Percentiles rank a stretch among this genome's conserved stretches.
phyloP scores from a whole-genome alignment of 2,888 invertebrate genomes.

The Neoascia interrupta region DNA sequence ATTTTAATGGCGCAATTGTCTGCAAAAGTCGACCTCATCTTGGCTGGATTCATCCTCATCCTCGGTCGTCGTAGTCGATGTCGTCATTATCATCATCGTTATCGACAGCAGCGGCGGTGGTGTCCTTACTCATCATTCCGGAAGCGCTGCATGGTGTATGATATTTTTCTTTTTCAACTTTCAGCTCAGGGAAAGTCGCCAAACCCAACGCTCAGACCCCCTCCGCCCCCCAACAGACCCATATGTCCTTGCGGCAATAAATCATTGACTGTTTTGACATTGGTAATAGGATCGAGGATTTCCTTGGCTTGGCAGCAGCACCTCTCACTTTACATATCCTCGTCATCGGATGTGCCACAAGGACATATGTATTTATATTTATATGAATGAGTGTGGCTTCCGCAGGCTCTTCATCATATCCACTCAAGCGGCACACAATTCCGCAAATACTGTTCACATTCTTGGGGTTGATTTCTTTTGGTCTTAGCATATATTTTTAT shows the following conservation, averaged over 20 bases:
- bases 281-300: conserved; percentile 65
- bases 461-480: conserved; percentile 60
- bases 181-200: neutral
- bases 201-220: conserved; percentile 2
- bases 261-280: conserved; percentile 67
- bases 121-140: conserved; percentile 34
- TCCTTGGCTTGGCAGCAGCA: conserved; percentile 22
- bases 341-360: conserved; percentile 32
- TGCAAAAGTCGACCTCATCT: conserved; percentile 64
- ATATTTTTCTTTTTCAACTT: conserved; percentile 19
- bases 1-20: conserved; percentile 68
- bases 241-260: conserved; percentile 46
- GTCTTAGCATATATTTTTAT: conserved; percentile 61
- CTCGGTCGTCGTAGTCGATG: conserved; percentile 12
- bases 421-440: conserved; percentile 38
- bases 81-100: conserved; percentile 40
- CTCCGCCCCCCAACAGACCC: neutral
- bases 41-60: conserved; percentile 43
- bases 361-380: neutral
- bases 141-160: conserved; percentile 28
- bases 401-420: conserved; percentile 62
- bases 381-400: conserved; percentile 23
- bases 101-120: conserved; percentile 24
- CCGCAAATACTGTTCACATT: conserved; percentile 20
- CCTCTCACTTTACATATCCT: conserved; percentile 48